Conservation (phyloP, 2,888 invertebrate genomes). For the Prenolepis imparis region DNA sequence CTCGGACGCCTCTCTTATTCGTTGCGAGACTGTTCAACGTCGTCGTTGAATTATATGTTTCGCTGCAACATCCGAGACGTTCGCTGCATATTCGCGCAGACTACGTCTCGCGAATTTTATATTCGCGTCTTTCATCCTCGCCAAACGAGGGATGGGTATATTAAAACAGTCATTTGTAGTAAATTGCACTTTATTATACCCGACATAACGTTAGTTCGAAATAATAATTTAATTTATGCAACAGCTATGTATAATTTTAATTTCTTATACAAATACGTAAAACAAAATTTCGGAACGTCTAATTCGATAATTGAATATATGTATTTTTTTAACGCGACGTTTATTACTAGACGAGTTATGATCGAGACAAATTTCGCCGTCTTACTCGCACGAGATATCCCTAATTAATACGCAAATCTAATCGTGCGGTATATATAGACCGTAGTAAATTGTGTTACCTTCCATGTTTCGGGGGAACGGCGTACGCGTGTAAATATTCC, state of each 20-base stretch:
- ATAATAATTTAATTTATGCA: not conserved
- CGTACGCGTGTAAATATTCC: conserved; percentile 27
- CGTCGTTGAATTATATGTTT: conserved; percentile 19
- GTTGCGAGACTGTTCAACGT: conserved; percentile 5
- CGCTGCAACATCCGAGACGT: conserved; percentile 23
- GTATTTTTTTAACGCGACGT: not conserved
- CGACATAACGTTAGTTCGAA: not conserved
- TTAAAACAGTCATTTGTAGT: not conserved
- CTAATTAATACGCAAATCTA: conserved; percentile 12
- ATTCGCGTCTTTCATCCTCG: not conserved
- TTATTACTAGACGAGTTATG: not conserved
- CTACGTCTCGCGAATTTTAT: conserved; percentile 11
- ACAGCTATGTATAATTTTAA: not conserved
- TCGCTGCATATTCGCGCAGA: not conserved
- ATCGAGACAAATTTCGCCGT: not conserved
- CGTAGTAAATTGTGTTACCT: conserved; percentile 26
- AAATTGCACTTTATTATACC: not conserved
- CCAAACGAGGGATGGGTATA: not conserved
- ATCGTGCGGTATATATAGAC: not conserved
- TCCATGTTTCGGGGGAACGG: conserved; percentile 14
- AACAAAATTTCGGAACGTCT: not conserved
- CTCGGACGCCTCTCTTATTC: conserved; percentile 12
- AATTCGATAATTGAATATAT: not conserved
- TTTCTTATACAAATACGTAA: not conserved
- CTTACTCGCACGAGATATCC: not conserved